Base-by-base conservation (phyloP, 2,888 invertebrate species). In the Cheilosia vernalis region DNA sequence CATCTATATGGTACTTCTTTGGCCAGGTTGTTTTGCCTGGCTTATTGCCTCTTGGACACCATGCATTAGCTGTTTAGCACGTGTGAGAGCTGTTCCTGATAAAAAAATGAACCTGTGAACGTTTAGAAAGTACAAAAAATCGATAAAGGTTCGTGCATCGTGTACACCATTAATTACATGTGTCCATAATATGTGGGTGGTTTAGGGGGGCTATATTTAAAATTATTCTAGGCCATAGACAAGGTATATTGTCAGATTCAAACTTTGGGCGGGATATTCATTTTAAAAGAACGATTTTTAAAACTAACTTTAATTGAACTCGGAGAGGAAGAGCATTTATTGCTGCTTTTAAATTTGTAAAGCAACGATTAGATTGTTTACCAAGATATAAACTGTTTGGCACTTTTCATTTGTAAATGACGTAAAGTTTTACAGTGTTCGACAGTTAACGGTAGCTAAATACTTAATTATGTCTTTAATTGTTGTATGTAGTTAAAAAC, bases 51-150 rank as follows among this genome's bases (percentile, higher is more conserved):
- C 30, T 37, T 37, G 13, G 13, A 37, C 37, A 37, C 37, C 4
- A 13, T 37, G 13, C 37, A 13, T 37, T 37, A 1, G 13, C 37
- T 37, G 13, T 13, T 37, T 37, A 37, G 37, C 37, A 37, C 42
- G 19, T 64, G 58, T 58, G 60, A 24, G 33, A 42, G 58, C 44
- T 70, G 21, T 44, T 66, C 15, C 9, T 55, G 51, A 67, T 77
- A 55, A 69, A 77, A 77, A 47, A 69, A 77, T 69, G 69, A 27
- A 70, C 77, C 66, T 66, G 47, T 70, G 66, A 82, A 77, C 64
- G 47, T 82, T 77, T 53, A 40, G 47, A 72, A 77, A 37, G 13
- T 1, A 40, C 30, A 70, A 63, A 44, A 60, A 58, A 61, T 76
- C 81, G 64, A 76, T 74, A 76, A 17, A n/a, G 44, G 77, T 64